Conservation (phyloP, 2,113 vertebrate species). For the Bubalus kerabau region DNA sequence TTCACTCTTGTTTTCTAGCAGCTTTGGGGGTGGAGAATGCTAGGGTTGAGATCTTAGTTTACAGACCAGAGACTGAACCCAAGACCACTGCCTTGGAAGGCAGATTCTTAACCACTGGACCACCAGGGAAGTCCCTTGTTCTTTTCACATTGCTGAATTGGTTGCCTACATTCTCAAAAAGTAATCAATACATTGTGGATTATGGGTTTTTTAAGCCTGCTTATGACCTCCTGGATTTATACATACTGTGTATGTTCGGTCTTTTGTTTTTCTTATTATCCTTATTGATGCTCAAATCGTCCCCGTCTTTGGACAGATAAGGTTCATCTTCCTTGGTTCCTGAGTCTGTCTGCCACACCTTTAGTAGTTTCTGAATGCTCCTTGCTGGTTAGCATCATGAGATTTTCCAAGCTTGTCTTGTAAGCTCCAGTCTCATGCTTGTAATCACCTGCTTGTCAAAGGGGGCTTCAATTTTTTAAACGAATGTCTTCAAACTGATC, state of each 20-base stretch:
- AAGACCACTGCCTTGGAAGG: not conserved
- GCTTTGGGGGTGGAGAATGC: not conserved
- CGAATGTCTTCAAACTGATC: not conserved
- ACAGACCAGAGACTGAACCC: not conserved
- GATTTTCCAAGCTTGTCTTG: not conserved
- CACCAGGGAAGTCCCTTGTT: not conserved
- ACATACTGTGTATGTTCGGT: not conserved
- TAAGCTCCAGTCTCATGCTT: not conserved
- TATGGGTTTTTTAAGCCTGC: not conserved
- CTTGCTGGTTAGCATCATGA: rapidly evolving
- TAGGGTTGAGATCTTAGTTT: not conserved
- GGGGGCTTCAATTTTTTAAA: not conserved
- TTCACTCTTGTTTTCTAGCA: not conserved
- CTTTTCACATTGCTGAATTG: not conserved
- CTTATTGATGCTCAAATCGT: not conserved
- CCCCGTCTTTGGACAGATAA: not conserved
- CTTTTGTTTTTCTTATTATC: not conserved
- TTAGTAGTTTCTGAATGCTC: not conserved
- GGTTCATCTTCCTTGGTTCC: not conserved
- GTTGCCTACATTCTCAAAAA: not conserved
- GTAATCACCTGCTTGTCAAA: not conserved
- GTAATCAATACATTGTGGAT: not conserved
- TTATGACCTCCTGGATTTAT: not conserved
- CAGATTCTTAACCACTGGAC: not conserved
- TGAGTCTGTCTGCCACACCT: not conserved